Evolutionary conservation across 2,888 invertebrate genomes (phyloP), one percentile per base, ranked within the genome.

Genomic region (Urechis unicinctus): DNA sequence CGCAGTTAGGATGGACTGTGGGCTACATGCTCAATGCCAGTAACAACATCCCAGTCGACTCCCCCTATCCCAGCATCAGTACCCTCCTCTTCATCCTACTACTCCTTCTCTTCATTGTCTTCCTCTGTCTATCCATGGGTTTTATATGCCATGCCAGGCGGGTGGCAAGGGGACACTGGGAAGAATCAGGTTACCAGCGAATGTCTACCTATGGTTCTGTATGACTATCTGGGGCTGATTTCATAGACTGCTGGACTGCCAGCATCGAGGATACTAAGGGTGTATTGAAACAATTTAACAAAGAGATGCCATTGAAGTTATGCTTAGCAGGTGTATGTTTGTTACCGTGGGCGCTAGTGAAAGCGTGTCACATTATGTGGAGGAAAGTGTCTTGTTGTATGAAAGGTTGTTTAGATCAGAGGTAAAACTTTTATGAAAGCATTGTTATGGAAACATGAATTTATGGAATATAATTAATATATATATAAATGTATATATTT

Each of bases 11-110:
- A 1, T 82, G 82, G 82, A 31, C 50, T 1, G 25, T 58, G 31
- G 81, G 82, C 3, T 81, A 75, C 61, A 80, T 81, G 78, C 68
- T 81, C 17, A 75, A 79, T 59, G 74, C 76, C 25, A 81, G 80
- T 2, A 77, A 78, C 50, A 61, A 61, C 30, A 75, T 80, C 50
- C 72, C 78, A 30, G 64, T 68, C 2, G 69, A 68, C 5, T 55
- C 50, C 1, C 58, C 65, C 9, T 71, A 44, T 53, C 61, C 9
- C 9, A 9, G 36, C 36, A 51, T 61, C 51, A 48, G 43, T 22
- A 36, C 43, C 4, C 28, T 45, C 2, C 46, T 57, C 3, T 73
- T 72, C 53, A 60, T 67, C 24, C 50, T 69, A 0, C 61, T 74
- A 3, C 54, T 64, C 28, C 52, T 68, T 2, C 61, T 75, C 17